Evolutionary conservation across 1,140 invertebrate genomes (phyloP).

Genomic region (Zaprionus gabonicus): DNA sequence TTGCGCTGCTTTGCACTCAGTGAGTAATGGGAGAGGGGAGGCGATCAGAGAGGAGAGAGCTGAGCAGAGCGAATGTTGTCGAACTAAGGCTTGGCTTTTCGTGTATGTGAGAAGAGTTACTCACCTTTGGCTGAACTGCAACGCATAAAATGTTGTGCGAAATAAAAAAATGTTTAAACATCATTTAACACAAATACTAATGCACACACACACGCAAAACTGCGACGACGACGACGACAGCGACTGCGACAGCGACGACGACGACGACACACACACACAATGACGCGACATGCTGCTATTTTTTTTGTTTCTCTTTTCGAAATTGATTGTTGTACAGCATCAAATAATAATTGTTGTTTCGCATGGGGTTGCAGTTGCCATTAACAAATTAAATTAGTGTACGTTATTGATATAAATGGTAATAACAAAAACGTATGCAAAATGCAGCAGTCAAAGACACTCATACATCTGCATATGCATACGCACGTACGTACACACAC

Average conservation of each 20-base stretch:
- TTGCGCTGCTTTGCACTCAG: neutral
- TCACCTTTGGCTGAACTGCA: slow-evolving; percentile 64
- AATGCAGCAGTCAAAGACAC: slow-evolving; percentile 79
- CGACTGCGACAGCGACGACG: slow-evolving; percentile 41
- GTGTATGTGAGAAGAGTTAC: slow-evolving; percentile 58
- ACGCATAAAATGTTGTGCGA: slow-evolving; percentile 58
- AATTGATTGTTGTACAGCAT: slow-evolving; percentile 39
- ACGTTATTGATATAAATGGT: slow-evolving; percentile 45
- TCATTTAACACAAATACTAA: slow-evolving; percentile 74
- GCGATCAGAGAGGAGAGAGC: slow-evolving; percentile 3
- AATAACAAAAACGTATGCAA: slow-evolving; percentile 62
- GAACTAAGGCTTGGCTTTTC: slow-evolving; percentile 44
- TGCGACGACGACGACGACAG: slow-evolving; percentile 16
- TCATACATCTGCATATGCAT: slow-evolving; percentile 27
- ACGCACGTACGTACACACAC: slow-evolving; percentile 44
- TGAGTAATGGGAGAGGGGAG: no score
- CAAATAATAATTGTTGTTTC: slow-evolving; percentile 33
- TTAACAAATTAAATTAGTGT: slow-evolving; percentile 44
- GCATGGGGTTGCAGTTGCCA: slow-evolving; percentile 39
- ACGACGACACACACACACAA: slow-evolving; percentile 35
- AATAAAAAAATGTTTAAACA: slow-evolving; percentile 71
- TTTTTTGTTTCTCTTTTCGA: slow-evolving; percentile 39
- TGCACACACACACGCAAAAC: slow-evolving; percentile 46
- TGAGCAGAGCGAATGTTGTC: slow-evolving; percentile 34
- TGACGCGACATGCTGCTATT: slow-evolving; percentile 51